Base-by-base conservation (phyloP, 1,140 invertebrate genomes). In the Andrena cerasifolii region DNA sequence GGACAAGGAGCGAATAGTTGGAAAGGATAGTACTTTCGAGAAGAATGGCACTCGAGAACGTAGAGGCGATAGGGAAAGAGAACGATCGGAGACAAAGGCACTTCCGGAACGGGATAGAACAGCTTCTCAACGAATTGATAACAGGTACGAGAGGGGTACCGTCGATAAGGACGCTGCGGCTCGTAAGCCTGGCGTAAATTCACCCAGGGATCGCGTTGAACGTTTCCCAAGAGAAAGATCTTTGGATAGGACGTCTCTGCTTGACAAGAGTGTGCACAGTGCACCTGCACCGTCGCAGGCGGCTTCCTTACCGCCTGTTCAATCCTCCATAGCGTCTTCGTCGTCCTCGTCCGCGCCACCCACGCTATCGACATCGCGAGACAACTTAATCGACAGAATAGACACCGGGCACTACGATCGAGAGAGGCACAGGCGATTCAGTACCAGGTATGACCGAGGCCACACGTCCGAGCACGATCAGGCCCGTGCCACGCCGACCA, bases 1-100 rank as follows among this genome's bases (percentile, higher is more conserved):
- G 1, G 85, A 89, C 28, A 93, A 92, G 66, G 92, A 93, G 12
- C 84, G 84, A 24, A 61, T 78, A 21, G 8, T 82, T 62, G 36
- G 68, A 73, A 31, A 92, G 73, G 86, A 90, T 7, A 87, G 43
- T 56, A 51, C 58, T 16, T 84, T 70, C 79, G 74, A 92, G 0
- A 89, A 91, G 54, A 76, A 79, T 24, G 82, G 78, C 40, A 66
- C 79, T 4, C 80, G 92, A 43, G 92, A 93, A 47, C 84, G 91
- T 18, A 86, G 92, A 12, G 82, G 79, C 18, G 92, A 93, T 21
- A 85, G 90, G 6, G 92, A 93, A 16, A 90, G 91, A 49, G 89
- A 91, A 28, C 87, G 89, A 10, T 78, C 84, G 0, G 89, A 91
- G 28, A 78, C 87, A 1, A 90, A 90, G 67, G 67, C 80, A 16